Conservation (phyloP, 2,888 invertebrate species). For the Cephalotes varians region DNA sequence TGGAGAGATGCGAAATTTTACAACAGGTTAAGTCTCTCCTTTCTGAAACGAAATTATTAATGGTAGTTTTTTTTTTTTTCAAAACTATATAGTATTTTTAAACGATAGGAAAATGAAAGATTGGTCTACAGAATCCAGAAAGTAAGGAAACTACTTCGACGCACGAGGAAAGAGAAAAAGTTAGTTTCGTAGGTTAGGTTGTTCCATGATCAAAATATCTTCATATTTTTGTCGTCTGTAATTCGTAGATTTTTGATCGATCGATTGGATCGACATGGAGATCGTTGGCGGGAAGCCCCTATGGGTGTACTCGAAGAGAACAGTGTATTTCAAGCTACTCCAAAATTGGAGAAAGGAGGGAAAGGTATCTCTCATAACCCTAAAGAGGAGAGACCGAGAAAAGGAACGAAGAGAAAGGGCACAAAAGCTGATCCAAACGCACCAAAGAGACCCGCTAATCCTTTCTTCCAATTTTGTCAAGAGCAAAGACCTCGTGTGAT, state of each 20-base stretch:
- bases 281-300: conserved; percentile 89
- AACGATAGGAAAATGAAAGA: conserved; percentile 90
- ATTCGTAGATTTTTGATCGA: conserved; percentile 88
- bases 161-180: conserved; percentile 89
- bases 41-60: background rate
- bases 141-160: conserved; percentile 90
- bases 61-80: background rate
- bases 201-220: background rate
- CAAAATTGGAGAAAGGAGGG: conserved; percentile 81
- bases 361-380: conserved; percentile 76
- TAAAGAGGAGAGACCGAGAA: conserved; percentile 85
- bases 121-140: conserved; percentile 90
- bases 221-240: background rate
- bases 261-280: conserved; percentile 90
- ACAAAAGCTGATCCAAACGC: conserved; percentile 90
- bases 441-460: conserved; percentile 93
- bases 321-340: conserved; percentile 80
- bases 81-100: conserved; percentile 18
- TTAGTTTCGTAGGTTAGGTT: conserved; percentile 81
- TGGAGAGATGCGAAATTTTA: conserved; percentile 91
- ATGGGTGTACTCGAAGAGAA: conserved; percentile 87
- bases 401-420: conserved; percentile 88
- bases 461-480: conserved; percentile 93
- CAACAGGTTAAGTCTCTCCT: conserved; percentile 87
- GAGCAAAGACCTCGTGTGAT: conserved; percentile 91